Conservation (phyloP, 2,797 vertebrate species). For the Leuciscus waleckii region DNA sequence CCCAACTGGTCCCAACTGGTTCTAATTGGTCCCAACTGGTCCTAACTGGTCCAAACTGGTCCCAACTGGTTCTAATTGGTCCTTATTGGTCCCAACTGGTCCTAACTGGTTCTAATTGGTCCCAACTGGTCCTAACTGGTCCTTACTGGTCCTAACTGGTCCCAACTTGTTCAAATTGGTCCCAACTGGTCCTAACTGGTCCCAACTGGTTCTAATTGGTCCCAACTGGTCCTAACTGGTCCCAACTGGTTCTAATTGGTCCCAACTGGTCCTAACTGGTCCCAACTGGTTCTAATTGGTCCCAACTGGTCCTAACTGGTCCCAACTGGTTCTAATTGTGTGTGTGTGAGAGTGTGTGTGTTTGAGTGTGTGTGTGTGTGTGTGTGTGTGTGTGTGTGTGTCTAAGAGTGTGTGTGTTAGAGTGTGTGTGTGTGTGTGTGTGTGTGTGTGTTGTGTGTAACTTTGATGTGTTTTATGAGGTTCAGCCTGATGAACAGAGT, state of each 20-base stretch:
- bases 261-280: too few relatives aligned
- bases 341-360: neutral
- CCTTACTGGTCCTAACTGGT: rapidly evolving
- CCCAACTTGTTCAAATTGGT: too few relatives aligned
- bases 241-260: neutral
- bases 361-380: neutral
- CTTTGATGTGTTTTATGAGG: slow-evolving; percentile 33
- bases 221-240: rapidly evolving
- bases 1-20: too few relatives aligned
- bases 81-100: too few relatives aligned
- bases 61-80: too few relatives aligned
- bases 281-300: rapidly evolving
- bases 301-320: neutral
- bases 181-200: neutral
- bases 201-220: neutral
- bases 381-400: slow-evolving; percentile 47
- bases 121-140: rapidly evolving
- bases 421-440: slow-evolving; percentile 13
- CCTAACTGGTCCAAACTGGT: too few relatives aligned
- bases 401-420: neutral
- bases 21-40: too few relatives aligned
- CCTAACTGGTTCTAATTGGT: too few relatives aligned
- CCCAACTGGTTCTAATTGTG: rapidly evolving
- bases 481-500: slow-evolving; percentile 43
- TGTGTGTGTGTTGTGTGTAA: slow-evolving; percentile 50